Evolutionary conservation across 2,113 vertebrate species (phyloP).

Genomic region (Syngnathus floridae): DNA sequence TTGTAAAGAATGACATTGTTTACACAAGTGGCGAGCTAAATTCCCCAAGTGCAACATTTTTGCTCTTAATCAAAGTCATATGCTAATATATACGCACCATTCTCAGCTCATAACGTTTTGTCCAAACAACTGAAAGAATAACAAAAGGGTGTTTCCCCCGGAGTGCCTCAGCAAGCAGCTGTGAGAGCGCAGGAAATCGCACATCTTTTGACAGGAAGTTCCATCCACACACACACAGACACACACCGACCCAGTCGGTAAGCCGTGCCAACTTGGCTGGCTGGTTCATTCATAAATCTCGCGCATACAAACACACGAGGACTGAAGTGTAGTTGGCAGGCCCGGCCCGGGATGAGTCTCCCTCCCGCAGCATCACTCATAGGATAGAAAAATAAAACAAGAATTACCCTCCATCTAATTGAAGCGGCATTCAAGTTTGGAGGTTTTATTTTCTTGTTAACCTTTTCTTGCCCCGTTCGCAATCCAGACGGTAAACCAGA

Average conservation of each 20-base stretch:
- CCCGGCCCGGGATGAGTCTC: conserved; percentile 11
- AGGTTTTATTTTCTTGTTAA: conserved; percentile 5
- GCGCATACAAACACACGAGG: conserved; percentile 19
- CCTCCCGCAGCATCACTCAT: conserved; percentile 7
- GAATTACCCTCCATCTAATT: conserved; percentile 27
- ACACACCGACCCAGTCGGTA: conserved; percentile 41
- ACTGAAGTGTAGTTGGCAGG: conserved; percentile 9
- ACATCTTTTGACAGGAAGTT: conserved; percentile 64
- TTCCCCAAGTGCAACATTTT: conserved; percentile 1
- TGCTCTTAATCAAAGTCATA: not conserved
- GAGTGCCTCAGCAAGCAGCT: conserved; percentile 37
- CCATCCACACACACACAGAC: conserved; percentile 12
- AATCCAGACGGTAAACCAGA: not conserved
- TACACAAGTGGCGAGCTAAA: not conserved
- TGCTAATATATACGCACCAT: not conserved
- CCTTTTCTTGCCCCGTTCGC: not conserved
- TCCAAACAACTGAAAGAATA: conserved; percentile 10
- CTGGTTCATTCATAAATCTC: conserved; percentile 58
- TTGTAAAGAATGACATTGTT: conserved; percentile 10
- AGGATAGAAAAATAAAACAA: not conserved
- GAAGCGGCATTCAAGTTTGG: conserved; percentile 4
- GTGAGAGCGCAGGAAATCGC: conserved; percentile 46
- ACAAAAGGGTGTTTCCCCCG: conserved; percentile 42
- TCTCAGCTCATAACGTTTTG: conserved; percentile 10
- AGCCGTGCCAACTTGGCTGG: conserved; percentile 36